These are phyloP conservation scores for Pitangus sulphuratus DNA, from an alignment of 2,797 vertebrate genomes.

Conservation along the genomic window DNA sequence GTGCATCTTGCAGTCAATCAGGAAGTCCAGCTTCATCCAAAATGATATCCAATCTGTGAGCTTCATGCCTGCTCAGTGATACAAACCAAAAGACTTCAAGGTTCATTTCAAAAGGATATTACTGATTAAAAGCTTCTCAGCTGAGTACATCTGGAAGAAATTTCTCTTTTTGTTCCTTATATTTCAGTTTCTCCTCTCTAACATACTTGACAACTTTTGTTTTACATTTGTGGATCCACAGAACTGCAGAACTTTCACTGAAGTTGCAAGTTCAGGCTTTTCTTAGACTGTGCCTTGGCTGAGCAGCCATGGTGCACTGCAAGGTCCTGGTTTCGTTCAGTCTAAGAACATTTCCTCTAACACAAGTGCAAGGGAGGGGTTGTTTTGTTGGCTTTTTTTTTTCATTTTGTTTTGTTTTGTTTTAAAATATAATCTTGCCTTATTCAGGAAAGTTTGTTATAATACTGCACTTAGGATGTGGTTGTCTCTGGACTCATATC, in stretches of 20 bases:
- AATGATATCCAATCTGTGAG: neutral
- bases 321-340: neutral
- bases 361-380: fast-evolving
- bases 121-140: neutral
- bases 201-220: neutral
- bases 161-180: neutral
- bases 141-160: neutral
- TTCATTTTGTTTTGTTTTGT: neutral
- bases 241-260: neutral
- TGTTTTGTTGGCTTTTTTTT: neutral
- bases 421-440: neutral
- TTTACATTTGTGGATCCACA: neutral
- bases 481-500: neutral
- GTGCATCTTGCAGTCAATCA: neutral
- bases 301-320: neutral
- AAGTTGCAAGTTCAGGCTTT: neutral
- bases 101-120: neutral
- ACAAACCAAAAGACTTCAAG: neutral
- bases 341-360: neutral
- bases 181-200: neutral
- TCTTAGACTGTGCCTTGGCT: neutral
- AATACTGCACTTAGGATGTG: neutral
- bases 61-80: neutral
- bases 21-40: neutral
- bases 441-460: neutral